A percentile compares a stretch with the other conserved stretches of the same genome.
Conservation (phyloP, 2,888 invertebrate genomes). For the Rosalia funebris region DNA sequence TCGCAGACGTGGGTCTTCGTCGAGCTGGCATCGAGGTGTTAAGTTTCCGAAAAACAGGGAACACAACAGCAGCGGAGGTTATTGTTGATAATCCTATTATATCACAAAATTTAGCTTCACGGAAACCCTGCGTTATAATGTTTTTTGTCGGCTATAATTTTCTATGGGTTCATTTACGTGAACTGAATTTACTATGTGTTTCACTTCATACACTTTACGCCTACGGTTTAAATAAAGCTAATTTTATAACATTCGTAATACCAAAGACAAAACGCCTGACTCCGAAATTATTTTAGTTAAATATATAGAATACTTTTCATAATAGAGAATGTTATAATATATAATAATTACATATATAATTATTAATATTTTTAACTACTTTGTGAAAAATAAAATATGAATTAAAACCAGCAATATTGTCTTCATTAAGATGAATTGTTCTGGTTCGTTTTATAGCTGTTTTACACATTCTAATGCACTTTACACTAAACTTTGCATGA, state of each 20-base stretch:
- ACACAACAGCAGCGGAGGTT: slow-evolving; percentile 26
- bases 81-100: slow-evolving; percentile 38
- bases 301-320: neutral
- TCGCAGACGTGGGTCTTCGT: slow-evolving; percentile 43
- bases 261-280: too few relatives aligned
- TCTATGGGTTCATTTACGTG: slow-evolving; percentile 28
- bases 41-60: slow-evolving; percentile 38
- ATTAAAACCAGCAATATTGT: too few relatives aligned
- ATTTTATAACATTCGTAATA: too few relatives aligned
- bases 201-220: too few relatives aligned
- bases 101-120: slow-evolving; percentile 32
- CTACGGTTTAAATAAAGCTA: too few relatives aligned
- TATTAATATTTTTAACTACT: too few relatives aligned
- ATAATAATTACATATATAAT: too few relatives aligned
- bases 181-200: slow-evolving; percentile 29
- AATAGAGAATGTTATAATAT: neutral
- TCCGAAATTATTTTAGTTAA: neutral
- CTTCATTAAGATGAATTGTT: too few relatives aligned
- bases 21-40: slow-evolving; percentile 33
- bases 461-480: too few relatives aligned
- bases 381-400: too few relatives aligned
- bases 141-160: slow-evolving; percentile 30
- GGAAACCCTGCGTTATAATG: slow-evolving; percentile 23
- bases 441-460: too few relatives aligned
- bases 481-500: too few relatives aligned